phyloP scores from a whole-genome alignment of 2,797 vertebrate genomes.

The Chelidonichthys spinosus region DNA sequence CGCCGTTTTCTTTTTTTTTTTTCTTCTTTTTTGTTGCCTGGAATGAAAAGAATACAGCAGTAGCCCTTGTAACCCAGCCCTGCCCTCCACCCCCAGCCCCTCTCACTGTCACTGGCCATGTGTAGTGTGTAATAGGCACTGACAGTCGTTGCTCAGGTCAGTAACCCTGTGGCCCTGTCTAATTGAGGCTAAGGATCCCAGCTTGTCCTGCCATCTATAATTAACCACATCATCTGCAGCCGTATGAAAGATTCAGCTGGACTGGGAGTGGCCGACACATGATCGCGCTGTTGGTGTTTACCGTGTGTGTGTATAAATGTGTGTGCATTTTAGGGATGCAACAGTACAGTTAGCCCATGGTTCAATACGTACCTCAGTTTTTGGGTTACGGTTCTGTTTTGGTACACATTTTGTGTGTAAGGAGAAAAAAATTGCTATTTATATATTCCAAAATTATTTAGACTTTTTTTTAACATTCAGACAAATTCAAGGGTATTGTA shows the following conservation, averaged over 20 bases:
- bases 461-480: no score
- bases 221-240: slow-evolving; percentile 84
- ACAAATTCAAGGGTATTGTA: no score
- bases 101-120: slow-evolving; percentile 77
- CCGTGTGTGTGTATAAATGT: slow-evolving; percentile 56
- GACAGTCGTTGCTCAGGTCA: slow-evolving; percentile 81
- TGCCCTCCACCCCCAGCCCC: slow-evolving; percentile 73
- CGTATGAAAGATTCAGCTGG: slow-evolving; percentile 87
- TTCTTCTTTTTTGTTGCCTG: slow-evolving; percentile 13
- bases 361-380: no score
- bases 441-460: no score
- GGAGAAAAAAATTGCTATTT: no score
- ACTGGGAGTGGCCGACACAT: slow-evolving; percentile 82
- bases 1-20: no score
- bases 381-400: no score
- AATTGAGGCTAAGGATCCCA: slow-evolving; percentile 84
- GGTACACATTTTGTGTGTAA: no score
- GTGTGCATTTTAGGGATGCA: slow-evolving; percentile 18
- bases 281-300: slow-evolving; percentile 69
- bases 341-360: no score
- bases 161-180: slow-evolving; percentile 79
- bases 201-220: slow-evolving; percentile 84
- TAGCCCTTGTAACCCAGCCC: slow-evolving; percentile 73
- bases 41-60: slow-evolving; percentile 63
- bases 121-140: slow-evolving; percentile 84